Conservation (phyloP, 2,113 vertebrate genomes). For the Poecile atricapillus region DNA sequence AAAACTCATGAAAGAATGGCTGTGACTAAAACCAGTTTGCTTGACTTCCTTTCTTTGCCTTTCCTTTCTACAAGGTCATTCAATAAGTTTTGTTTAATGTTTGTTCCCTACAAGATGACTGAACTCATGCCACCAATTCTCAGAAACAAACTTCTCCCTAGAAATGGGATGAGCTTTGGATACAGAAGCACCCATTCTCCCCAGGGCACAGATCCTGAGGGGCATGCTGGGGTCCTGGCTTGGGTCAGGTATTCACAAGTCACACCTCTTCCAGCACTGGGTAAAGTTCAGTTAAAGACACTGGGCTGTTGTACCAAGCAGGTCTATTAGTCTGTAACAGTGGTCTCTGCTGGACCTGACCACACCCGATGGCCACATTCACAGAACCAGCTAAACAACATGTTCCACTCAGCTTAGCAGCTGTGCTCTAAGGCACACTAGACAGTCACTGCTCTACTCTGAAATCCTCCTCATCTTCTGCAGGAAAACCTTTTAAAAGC, state of each 20-base stretch:
- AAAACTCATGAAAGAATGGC: background rate
- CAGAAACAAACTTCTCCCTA: background rate
- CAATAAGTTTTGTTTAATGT: background rate
- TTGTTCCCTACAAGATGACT: background rate
- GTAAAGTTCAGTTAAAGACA: background rate
- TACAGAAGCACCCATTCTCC: background rate
- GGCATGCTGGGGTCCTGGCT: background rate
- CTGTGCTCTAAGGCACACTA: background rate
- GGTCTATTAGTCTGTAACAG: background rate
- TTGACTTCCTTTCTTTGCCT: background rate
- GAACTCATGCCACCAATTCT: background rate
- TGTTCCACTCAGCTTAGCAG: background rate
- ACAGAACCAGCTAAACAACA: background rate
- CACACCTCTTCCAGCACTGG: background rate
- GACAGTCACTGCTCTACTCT: background rate
- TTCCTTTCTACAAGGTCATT: background rate
- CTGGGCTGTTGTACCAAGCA: background rate
- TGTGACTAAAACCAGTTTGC: background rate
- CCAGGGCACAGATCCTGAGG: fast-evolving
- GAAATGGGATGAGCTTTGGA: background rate
- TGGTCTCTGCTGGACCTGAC: background rate
- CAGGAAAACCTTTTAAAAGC: background rate
- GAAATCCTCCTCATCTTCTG: background rate
- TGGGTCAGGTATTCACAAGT: background rate
- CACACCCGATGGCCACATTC: background rate